These are phyloP conservation scores for Papilio glaucus DNA, from an alignment of 1,140 invertebrate genomes.

Conservation along the genomic window DNA sequence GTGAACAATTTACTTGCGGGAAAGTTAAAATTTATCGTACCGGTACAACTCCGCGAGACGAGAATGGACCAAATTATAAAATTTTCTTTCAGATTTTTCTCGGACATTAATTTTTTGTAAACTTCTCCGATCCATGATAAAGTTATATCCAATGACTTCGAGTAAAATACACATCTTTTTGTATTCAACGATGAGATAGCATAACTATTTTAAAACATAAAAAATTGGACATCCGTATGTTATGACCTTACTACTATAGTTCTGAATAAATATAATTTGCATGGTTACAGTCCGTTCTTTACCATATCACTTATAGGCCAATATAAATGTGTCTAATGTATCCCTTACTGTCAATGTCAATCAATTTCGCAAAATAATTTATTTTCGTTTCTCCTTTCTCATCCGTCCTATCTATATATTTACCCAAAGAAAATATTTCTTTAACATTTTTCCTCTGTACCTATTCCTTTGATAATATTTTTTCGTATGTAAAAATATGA, in stretches of 20 bases:
- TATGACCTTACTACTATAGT: too few species aligned
- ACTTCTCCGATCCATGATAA: background rate
- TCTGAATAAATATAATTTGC: too few species aligned
- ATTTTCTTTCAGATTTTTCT: background rate
- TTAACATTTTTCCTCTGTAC: too few species aligned
- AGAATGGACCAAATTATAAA: background rate
- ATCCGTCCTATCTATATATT: background rate
- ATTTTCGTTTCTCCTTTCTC: background rate
- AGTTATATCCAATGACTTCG: background rate
- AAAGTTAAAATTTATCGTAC: conserved; percentile 4
- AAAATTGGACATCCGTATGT: too few species aligned
- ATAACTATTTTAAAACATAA: too few species aligned
- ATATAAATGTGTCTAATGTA: background rate
- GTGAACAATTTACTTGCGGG: background rate
- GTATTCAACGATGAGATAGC: too few species aligned
- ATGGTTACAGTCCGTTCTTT: too few species aligned
- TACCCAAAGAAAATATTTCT: too few species aligned
- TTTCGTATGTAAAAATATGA: too few species aligned
- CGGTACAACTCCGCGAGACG: background rate
- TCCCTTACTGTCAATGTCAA: background rate
- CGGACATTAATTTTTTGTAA: conserved; percentile 2
- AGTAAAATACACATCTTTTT: background rate
- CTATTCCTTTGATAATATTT: too few species aligned
- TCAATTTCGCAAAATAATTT: background rate
- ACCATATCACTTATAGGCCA: too few species aligned